phyloP scores from a whole-genome alignment of 2,113 vertebrate species.

The Pteruthius melanotis region DNA sequence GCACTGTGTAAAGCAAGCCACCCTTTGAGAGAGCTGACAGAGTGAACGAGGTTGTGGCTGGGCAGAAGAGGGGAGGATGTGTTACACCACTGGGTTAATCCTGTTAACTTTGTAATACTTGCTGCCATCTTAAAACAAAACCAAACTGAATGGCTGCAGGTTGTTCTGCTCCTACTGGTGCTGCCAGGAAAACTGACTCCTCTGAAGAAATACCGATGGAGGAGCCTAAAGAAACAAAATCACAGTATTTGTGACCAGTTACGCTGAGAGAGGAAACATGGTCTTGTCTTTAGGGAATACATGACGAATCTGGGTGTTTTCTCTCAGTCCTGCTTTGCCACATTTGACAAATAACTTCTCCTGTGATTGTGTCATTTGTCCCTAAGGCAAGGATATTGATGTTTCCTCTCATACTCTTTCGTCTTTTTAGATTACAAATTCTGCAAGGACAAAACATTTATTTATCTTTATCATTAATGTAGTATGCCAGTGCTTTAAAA shows the following conservation, averaged over 20 bases:
- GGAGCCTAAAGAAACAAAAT: background rate
- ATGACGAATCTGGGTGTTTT: background rate
- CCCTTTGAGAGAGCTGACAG: background rate
- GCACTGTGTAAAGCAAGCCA: background rate
- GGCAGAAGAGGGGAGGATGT: background rate
- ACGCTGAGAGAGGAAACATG: background rate
- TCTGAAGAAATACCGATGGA: background rate
- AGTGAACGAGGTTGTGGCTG: background rate
- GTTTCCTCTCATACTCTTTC: background rate
- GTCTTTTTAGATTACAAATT: constrained; percentile 20
- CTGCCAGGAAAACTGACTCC: background rate
- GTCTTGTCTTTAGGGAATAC: background rate
- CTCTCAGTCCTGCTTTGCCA: background rate
- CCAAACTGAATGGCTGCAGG: background rate
- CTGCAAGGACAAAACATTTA: background rate
- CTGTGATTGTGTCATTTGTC: background rate
- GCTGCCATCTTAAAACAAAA: background rate
- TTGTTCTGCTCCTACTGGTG: background rate
- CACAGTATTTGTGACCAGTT: background rate
- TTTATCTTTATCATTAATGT: constrained; percentile 36
- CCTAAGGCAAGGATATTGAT: background rate
- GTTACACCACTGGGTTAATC: background rate
- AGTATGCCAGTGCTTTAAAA: constrained; percentile 1
- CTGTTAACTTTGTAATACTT: background rate
- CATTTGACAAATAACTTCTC: constrained; percentile 18